phyloP scores from a whole-genome alignment of 2,888 invertebrate genomes.

The Troides aeacus region DNA sequence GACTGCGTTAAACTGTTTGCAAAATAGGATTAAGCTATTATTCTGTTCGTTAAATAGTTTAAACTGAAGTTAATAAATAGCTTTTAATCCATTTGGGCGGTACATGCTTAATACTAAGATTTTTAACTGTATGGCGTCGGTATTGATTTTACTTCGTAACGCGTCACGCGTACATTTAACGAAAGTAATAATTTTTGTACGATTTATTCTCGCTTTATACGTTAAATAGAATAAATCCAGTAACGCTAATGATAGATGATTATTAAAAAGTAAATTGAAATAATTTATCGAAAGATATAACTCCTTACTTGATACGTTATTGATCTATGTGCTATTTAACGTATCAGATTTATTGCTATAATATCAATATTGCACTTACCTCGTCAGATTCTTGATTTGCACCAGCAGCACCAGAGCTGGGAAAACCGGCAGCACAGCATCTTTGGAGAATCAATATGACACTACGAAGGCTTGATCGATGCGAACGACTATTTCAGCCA shows the following conservation, averaged over 20 bases:
- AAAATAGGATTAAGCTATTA: constrained; percentile 20
- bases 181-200: not conserved
- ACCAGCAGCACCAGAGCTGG: constrained; percentile 14
- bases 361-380: constrained; percentile 16
- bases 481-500: constrained; percentile 35
- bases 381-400: constrained; percentile 8
- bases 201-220: not conserved
- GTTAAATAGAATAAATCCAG: not conserved
- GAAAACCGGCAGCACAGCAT: constrained; percentile 31
- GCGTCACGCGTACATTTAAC: not conserved
- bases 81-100: not conserved
- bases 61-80: not conserved
- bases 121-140: not conserved
- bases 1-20: constrained; percentile 16
- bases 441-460: constrained; percentile 33
- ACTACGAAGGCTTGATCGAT: constrained; percentile 47
- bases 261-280: not conserved
- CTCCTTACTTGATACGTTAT: not conserved
- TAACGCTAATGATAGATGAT: not conserved
- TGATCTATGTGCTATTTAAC: not conserved
- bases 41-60: not conserved
- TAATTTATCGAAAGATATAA: not conserved
- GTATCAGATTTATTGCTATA: not conserved
- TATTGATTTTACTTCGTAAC: not conserved
- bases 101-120: not conserved